Evolutionary conservation across 2,113 vertebrate genomes (phyloP), one percentile per base, ranked within the genome.

Genomic region (Gallinago media): DNA sequence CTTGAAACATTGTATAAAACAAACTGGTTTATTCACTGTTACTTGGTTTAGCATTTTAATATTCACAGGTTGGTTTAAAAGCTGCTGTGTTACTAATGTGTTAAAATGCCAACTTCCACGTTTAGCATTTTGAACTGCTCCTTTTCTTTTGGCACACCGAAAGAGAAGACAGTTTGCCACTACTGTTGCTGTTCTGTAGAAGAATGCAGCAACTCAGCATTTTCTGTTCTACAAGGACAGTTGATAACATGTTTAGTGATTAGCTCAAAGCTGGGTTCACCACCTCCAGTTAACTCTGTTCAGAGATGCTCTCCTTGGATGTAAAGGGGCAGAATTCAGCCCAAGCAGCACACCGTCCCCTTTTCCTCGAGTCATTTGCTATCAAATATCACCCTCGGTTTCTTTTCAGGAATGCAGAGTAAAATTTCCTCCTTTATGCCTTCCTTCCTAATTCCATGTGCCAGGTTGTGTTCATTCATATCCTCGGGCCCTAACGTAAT

Each of bases 311-410:
- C 34, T 29, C 13, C 17, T 29, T n/a, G 3, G 6, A 12, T 6
- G 3, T 13, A 31, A 61, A 62, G 54, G 34, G 20, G 6, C 26
- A 32, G 42, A 52, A 27, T 32, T 27, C 32, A 62, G 38, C 0
- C 1, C 80, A 63, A 50, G n/a, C 12, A 55, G 31, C 55, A 71
- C 36, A 34, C 23, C 0, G 0, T 9, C 3, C 0, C 38, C n/a
- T 50, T 62, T 55, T 15, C 42, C 31, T 70, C 26, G 12, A 42
- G 15, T 52, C 31, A 7, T 38, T 50, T 89, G 18, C 36, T 73
- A 68, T 21, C 21, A 55, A 74, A 47, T 20, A 63, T 1, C 5
- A 49, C 18, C 16, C 44, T 26, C 32, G 6, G 8, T 27, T 67
- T 36, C 26, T 66, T 47, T 47, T 67, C 52, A 27, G 25, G 29